Base-by-base conservation (phyloP, 2,113 vertebrate species). In the Aspiorhynchus laticeps region DNA sequence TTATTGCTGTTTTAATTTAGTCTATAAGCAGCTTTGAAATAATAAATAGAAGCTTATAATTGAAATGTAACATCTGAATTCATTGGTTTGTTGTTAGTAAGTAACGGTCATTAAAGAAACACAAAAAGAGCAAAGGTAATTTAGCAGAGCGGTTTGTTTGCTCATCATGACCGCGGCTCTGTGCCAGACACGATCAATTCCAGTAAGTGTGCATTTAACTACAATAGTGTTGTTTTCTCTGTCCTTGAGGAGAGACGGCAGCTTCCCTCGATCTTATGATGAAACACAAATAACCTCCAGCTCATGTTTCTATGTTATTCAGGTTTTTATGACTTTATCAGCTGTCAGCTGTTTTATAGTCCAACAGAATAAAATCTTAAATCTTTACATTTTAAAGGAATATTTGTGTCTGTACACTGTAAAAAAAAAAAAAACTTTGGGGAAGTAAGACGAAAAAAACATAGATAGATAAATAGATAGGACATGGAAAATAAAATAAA, bases 161-260 rank as follows among this genome's bases (percentile, higher is more conserved):
- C 24, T 63, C 41, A 65, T 65, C 33, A 5, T 38, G 65, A 33
- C 63, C 63, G 2, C 5, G 63, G 63, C 67, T 38, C 33, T 4
- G 17, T 10, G 19, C 33, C 67, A 56, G 83, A 73, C 78, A 10
- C 3, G 76, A 90, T 89, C 79, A 31, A 91, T 91, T 82, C 79
- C 85, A 90, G 87, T 83, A 90, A 88, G 86, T 80, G 83, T 89
- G 88, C 85, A 87, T 88, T 90, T 91, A 89, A 67, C 85, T 11
- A 36, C 85, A 88, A 89, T 89, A 83, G 19, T 51, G 87, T 87
- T 89, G 86, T 61, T 53, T 84, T 87, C 36, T 51, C 53, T 41
- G 41, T 65, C 61, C 74, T 75, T 43, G 21, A 75, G 51, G 48
- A 81, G 84, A 71, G 3, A 28, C n/a, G 26, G 73, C 41, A 67